Evolutionary conservation across 2,797 vertebrate genomes (phyloP).

Genomic region (Phaenicophaeus curvirostris): DNA sequence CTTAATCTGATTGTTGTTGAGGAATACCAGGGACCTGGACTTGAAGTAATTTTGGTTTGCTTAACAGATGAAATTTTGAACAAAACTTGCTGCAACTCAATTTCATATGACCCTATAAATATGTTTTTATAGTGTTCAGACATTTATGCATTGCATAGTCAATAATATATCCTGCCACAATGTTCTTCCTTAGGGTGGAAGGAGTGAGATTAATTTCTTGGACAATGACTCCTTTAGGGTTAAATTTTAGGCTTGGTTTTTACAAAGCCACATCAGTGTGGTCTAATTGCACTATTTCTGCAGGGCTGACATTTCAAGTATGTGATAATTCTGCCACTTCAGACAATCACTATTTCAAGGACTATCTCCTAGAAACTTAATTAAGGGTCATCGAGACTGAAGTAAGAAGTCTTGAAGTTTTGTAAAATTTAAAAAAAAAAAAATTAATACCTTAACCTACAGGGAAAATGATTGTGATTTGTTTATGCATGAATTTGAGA

Average conservation of each 20-base stretch:
- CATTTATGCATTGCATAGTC: not conserved
- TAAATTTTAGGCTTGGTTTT: constrained; percentile 42
- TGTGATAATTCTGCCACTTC: constrained; percentile 64
- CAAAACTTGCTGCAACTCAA: constrained; percentile 30
- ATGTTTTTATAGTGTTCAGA: not conserved
- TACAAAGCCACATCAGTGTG: constrained; percentile 45
- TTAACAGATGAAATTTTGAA: not conserved
- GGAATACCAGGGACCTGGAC: constrained; percentile 35
- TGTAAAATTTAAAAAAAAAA: not conserved
- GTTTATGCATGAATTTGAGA: not conserved
- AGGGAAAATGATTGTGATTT: constrained; percentile 1
- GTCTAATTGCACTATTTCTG: constrained; percentile 59
- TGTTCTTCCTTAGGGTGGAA: not conserved
- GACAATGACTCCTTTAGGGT: not conserved
- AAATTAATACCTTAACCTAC: not conserved
- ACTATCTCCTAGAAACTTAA: constrained; percentile 46
- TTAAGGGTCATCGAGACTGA: constrained; percentile 23
- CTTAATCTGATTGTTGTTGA: constrained; percentile 25
- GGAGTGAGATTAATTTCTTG: constrained; percentile 1
- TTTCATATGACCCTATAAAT: not conserved
- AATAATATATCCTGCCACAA: not conserved
- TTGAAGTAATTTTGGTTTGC: constrained; percentile 48
- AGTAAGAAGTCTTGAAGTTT: not conserved
- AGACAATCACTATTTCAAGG: constrained; percentile 50
- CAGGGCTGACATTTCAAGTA: constrained; percentile 62